Evolutionary conservation across 92 coral and sea anemone genomes (phyloP).

Genomic region (Palythoa grandis): DNA sequence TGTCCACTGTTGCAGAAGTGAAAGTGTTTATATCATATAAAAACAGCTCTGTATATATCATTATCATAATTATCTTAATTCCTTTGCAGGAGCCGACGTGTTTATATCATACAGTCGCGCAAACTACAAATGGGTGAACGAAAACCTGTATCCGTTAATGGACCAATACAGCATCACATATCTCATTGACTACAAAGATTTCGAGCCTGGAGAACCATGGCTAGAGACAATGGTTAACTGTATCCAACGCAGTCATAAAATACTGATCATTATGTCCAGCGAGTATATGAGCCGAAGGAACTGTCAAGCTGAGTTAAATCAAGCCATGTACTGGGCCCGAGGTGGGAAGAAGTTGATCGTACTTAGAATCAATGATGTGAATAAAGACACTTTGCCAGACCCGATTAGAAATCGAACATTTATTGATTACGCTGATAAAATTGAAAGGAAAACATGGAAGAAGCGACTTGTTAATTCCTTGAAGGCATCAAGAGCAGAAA

Average conservation of each 20-base stretch:
- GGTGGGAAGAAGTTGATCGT: too few species aligned
- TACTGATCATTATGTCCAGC: too few species aligned
- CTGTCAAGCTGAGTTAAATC: conserved; percentile 16
- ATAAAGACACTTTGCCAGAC: conserved; percentile 3
- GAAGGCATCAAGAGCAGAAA: neutral
- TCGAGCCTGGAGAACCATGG: conserved; percentile 31
- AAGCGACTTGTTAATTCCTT: neutral
- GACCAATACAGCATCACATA: conserved; percentile 3
- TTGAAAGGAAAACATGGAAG: conserved; percentile 34
- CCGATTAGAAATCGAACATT: conserved; percentile 25
- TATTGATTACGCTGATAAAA: conserved; percentile 25
- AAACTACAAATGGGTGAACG: too few species aligned
- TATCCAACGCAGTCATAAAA: too few species aligned
- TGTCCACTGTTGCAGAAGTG: conserved; percentile 11
- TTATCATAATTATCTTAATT: neutral
- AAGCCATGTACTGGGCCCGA: conserved; percentile 41
- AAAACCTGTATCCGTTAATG: too few species aligned
- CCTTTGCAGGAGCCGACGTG: too few species aligned
- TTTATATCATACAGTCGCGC: too few species aligned
- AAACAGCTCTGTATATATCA: neutral
- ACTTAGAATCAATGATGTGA: conserved; percentile 7
- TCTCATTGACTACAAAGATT: too few species aligned
- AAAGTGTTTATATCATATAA: conserved; percentile 28
- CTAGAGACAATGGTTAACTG: conserved; percentile 1
- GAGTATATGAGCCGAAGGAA: conserved; percentile 30